These are phyloP conservation scores for Neopelma chrysocephalum DNA, from an alignment of 2,797 vertebrate genomes.

Conservation along the genomic window DNA sequence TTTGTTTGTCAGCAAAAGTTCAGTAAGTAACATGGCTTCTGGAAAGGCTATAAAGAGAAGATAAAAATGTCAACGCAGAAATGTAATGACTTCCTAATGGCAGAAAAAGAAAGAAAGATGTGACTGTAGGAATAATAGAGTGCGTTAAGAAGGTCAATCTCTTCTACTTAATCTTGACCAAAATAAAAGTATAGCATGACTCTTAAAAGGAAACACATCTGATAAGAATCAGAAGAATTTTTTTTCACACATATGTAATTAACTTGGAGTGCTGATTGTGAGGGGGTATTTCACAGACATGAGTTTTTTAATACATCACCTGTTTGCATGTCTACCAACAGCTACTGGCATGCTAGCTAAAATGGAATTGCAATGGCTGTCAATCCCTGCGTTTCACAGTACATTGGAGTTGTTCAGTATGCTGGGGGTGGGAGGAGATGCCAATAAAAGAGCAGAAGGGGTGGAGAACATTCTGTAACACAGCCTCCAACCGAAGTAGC, in stretches of 20 bases:
- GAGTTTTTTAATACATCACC: slow-evolving; percentile 3
- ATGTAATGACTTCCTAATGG: slow-evolving; percentile 20
- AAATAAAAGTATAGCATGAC: background rate
- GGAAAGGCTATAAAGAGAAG: background rate
- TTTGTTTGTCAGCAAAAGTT: slow-evolving; percentile 23
- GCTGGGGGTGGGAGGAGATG: background rate
- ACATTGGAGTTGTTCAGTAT: background rate
- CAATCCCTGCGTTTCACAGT: background rate
- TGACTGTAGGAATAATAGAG: background rate
- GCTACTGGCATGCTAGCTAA: background rate
- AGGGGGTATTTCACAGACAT: background rate
- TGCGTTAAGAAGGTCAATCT: background rate
- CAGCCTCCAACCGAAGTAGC: background rate
- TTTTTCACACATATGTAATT: background rate
- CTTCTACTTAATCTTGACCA: background rate
- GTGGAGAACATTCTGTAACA: slow-evolving; percentile 19
- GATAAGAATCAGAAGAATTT: background rate
- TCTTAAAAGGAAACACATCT: slow-evolving; percentile 2
- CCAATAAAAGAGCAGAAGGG: slow-evolving; percentile 32
- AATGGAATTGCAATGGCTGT: background rate
- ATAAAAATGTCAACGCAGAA: slow-evolving; percentile 28
- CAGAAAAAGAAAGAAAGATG: slow-evolving; percentile 17
- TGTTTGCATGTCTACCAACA: background rate
- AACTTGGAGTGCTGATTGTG: background rate
- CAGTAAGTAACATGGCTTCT: background rate